Conservation (phyloP, 2,888 invertebrate genomes). For the Nomada ferruginata region DNA sequence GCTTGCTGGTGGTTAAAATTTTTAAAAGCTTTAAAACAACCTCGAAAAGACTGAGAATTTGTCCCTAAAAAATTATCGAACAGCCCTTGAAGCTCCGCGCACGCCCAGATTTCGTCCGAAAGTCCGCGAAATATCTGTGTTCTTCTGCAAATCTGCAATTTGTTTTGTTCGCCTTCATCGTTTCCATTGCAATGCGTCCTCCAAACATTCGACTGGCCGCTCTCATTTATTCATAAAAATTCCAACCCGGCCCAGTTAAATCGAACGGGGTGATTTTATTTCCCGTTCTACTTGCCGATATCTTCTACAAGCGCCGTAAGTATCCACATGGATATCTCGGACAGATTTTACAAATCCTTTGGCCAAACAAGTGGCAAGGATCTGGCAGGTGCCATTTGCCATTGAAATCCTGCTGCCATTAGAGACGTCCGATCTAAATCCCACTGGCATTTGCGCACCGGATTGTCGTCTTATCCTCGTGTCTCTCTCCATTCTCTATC, state of each 20-base stretch:
- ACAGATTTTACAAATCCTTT: slow-evolving; percentile 72
- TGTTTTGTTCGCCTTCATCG: too few relatives aligned
- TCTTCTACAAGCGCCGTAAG: slow-evolving; percentile 33
- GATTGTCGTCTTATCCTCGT: slow-evolving; percentile 80
- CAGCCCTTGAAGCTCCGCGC: too few relatives aligned
- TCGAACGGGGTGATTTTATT: slow-evolving; percentile 32
- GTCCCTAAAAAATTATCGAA: too few relatives aligned
- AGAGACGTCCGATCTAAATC: slow-evolving; percentile 79
- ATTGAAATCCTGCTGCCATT: slow-evolving; percentile 79
- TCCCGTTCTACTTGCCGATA: slow-evolving; percentile 32
- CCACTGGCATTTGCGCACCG: slow-evolving; percentile 80
- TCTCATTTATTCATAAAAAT: too few relatives aligned
- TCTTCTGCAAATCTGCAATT: too few relatives aligned
- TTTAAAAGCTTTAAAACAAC: too few relatives aligned
- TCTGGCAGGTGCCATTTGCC: slow-evolving; percentile 78
- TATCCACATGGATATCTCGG: slow-evolving; percentile 58
- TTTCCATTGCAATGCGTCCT: too few relatives aligned
- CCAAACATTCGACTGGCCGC: too few relatives aligned
- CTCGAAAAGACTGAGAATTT: too few relatives aligned
- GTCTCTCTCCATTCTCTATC: slow-evolving; percentile 51
- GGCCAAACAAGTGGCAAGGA: slow-evolving; percentile 73
- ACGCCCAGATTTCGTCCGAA: too few relatives aligned
- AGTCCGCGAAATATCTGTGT: too few relatives aligned
- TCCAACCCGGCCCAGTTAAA: neutral
- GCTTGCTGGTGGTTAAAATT: too few relatives aligned